These are phyloP conservation scores for Spilogale gracilis DNA, from an alignment of 2,113 vertebrate genomes.

Conservation along the genomic window DNA sequence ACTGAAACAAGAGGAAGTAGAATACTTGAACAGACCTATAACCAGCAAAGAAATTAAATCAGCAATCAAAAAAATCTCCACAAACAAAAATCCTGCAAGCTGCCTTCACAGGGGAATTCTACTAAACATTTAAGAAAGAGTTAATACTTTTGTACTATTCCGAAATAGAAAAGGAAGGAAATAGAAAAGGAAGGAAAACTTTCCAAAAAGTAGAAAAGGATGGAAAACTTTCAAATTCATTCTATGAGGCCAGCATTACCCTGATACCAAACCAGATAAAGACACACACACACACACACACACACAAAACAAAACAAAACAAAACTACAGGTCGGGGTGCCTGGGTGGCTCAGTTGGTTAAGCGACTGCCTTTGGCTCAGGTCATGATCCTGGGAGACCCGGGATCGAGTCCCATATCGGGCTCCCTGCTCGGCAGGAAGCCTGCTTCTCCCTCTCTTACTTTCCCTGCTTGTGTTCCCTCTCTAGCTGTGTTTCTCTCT, in stretches of 20 bases:
- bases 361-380: no score
- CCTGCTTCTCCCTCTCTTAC: no score
- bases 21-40: background rate
- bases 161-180: background rate
- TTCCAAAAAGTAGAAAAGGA: background rate
- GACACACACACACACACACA: background rate
- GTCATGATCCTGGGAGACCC: no score
- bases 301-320: no score
- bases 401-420: no score
- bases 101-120: background rate
- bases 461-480: no score
- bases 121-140: background rate
- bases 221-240: background rate
- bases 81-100: background rate
- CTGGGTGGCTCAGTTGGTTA: no score
- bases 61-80: background rate
- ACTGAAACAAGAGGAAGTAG: background rate
- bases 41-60: background rate
- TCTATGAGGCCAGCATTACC: background rate
- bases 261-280: background rate
- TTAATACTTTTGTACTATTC: background rate
- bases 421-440: no score
- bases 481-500: no score
- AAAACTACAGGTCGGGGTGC: no score
- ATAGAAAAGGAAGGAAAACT: background rate